Evolutionary conservation across 2,113 vertebrate genomes (phyloP), one percentile per base, ranked within the genome.

Genomic region (Chrysochloris asiatica): DNA sequence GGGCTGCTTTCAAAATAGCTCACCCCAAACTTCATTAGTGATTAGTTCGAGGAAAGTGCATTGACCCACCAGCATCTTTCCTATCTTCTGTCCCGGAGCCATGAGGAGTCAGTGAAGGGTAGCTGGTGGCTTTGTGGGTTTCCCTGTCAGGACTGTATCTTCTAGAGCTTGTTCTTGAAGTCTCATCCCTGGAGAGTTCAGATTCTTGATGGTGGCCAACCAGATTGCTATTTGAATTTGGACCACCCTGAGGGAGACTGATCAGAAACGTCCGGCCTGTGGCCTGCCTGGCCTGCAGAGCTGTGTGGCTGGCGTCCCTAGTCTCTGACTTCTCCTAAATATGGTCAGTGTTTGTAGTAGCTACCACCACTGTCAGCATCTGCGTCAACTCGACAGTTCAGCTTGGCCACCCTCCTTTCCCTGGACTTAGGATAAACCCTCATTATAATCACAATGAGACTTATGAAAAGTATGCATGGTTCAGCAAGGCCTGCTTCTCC

Each of bases 1-100:
- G 93, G 97, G 93, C 95, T 96, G 95, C 92, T 97, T 97, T 95
- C 97, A 97, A 97, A 98, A 97, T 97, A 98, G 96, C 97, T 95
- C 89, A 65, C 96, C 95, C 98, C 94, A 96, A 97, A 97, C 97
- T 97, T 97, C 97, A 94, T 97, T 97, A 97, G 96, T 43, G 92
- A 95, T 91, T 96, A 94, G 93, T 94, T 96, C 76, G 94, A 96
- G 94, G 96, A 92, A 92, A 94, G 92, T 78, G 72, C 84, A 92
- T 83, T 88, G 92, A 95, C 91, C 87, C 28, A 4, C 95, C 69
- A 28, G 88, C 94, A 48, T 94, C 84, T 88, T 87, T 91, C 30
- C 2, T 2, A 0, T 73, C 45, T 14, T 41, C 92, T 78, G 50
- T 86, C 33, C 65, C 61, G 14, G 61, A 78, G 83, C 88, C 2